These are phyloP conservation scores for Aricia agestis DNA, from an alignment of 1,140 invertebrate species.

Conservation along the genomic window DNA sequence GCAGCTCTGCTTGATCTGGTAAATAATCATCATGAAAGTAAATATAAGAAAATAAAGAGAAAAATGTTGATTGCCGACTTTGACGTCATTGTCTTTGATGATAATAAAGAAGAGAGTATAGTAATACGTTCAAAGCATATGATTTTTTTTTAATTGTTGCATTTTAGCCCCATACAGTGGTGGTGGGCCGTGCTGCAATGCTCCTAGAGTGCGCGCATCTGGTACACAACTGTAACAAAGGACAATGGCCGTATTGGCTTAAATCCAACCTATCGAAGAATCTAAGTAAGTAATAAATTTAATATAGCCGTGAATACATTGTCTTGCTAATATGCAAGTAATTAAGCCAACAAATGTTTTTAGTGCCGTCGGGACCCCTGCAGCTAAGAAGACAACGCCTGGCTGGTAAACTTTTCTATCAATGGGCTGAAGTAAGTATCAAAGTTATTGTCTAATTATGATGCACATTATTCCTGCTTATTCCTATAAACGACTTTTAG, in stretches of 20 bases:
- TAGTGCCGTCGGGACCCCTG: slow-evolving; percentile 62
- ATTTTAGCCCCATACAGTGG: slow-evolving; percentile 92
- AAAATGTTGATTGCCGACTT: too few relatives aligned
- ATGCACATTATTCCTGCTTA: too few relatives aligned
- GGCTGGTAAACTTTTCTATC: slow-evolving; percentile 97
- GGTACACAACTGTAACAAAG: slow-evolving; percentile 97
- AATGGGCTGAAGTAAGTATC: slow-evolving; percentile 92
- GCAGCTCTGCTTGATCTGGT: slow-evolving; percentile 97
- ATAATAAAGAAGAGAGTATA: too few relatives aligned
- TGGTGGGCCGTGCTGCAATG: slow-evolving; percentile 92
- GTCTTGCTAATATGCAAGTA: too few relatives aligned
- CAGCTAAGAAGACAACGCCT: slow-evolving; percentile 82
- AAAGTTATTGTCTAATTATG: not conserved
- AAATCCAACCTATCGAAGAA: slow-evolving; percentile 62
- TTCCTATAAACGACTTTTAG: slow-evolving; percentile 34
- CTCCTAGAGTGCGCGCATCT: slow-evolving; percentile 97
- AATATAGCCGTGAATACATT: not conserved
- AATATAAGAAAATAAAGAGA: too few relatives aligned
- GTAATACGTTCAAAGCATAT: too few relatives aligned
- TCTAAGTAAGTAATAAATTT: slow-evolving; percentile 40
- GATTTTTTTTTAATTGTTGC: too few relatives aligned
- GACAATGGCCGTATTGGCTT: slow-evolving; percentile 90
- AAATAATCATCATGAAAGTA: slow-evolving; percentile 24
- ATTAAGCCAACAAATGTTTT: not conserved
- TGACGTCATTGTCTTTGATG: too few relatives aligned